phyloP scores from a whole-genome alignment of 2,888 invertebrate species.

The Cantharis flavilabris region DNA sequence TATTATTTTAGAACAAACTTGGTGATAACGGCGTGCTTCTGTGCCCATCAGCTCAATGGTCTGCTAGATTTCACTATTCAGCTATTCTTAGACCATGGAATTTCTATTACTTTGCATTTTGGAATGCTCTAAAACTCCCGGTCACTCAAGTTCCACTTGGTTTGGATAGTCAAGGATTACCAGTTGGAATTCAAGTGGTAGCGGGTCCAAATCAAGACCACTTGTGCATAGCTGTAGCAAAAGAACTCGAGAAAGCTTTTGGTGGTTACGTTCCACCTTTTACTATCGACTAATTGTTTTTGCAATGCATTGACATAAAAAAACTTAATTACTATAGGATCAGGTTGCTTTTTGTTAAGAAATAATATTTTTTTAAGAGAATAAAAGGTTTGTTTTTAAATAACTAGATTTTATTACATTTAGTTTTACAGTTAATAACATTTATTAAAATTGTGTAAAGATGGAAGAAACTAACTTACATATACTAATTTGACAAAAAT shows the following conservation, averaged over 20 bases:
- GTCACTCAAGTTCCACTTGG: constrained; percentile 86
- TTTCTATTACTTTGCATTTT: constrained; percentile 83
- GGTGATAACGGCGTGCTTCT: constrained; percentile 81
- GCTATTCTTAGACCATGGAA: constrained; percentile 78
- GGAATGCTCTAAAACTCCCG: constrained; percentile 84
- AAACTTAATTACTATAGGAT: not conserved
- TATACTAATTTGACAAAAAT: not conserved
- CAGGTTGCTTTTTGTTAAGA: not conserved
- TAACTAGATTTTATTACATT: constrained; percentile 24
- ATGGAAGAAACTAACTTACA: constrained; percentile 17
- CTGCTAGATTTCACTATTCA: constrained; percentile 83
- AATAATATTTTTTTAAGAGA: not conserved
- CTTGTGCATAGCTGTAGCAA: constrained; percentile 74
- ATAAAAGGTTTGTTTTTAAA: constrained; percentile 1
- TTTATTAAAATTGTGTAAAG: constrained; percentile 18
- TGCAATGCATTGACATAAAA: not conserved
- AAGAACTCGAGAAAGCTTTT: constrained; percentile 67
- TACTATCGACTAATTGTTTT: constrained; percentile 1
- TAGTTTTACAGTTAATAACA: constrained; percentile 19
- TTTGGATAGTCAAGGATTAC: constrained; percentile 69
- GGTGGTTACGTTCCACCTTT: constrained; percentile 73
- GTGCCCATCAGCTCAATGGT: constrained; percentile 79
- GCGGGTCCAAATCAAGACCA: constrained; percentile 72
- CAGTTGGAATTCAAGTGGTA: constrained; percentile 81
- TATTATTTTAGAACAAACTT: constrained; percentile 63